phyloP scores from a whole-genome alignment of 2,113 vertebrate species.

The Promerops cafer region DNA sequence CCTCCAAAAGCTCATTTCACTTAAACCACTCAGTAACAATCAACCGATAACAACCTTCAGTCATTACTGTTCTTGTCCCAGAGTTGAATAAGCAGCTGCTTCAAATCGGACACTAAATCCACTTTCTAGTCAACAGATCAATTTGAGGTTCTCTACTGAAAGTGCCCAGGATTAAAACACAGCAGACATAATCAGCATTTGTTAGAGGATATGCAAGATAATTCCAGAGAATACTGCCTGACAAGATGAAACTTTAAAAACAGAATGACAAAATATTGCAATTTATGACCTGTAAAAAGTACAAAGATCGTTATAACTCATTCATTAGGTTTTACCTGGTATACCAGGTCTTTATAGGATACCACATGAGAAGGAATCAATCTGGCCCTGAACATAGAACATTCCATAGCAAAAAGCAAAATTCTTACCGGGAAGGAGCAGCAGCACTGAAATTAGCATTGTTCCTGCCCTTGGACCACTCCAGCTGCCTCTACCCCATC shows the following conservation, averaged over 20 bases:
- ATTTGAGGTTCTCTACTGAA: background rate
- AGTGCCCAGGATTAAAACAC: background rate
- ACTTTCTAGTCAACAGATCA: constrained; percentile 2
- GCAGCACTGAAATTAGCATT: background rate
- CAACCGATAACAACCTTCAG: background rate
- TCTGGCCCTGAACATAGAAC: background rate
- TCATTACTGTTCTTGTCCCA: background rate
- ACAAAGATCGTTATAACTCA: background rate
- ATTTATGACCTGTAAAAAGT: background rate
- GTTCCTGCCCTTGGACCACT: background rate
- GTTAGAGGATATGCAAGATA: background rate
- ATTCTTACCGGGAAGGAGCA: background rate
- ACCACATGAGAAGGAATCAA: fast-evolving
- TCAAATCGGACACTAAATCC: background rate
- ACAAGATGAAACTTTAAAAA: background rate
- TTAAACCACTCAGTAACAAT: background rate
- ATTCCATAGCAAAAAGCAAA: background rate
- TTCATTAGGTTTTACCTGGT: background rate
- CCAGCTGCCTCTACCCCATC: background rate
- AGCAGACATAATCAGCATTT: background rate
- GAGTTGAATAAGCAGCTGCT: background rate
- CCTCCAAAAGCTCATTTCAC: constrained; percentile 12
- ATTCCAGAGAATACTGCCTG: background rate
- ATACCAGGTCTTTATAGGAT: background rate
- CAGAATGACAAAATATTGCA: background rate